phyloP scores from a whole-genome alignment of 1,140 invertebrate species.

The Pseudachorutes palmiensis region DNA sequence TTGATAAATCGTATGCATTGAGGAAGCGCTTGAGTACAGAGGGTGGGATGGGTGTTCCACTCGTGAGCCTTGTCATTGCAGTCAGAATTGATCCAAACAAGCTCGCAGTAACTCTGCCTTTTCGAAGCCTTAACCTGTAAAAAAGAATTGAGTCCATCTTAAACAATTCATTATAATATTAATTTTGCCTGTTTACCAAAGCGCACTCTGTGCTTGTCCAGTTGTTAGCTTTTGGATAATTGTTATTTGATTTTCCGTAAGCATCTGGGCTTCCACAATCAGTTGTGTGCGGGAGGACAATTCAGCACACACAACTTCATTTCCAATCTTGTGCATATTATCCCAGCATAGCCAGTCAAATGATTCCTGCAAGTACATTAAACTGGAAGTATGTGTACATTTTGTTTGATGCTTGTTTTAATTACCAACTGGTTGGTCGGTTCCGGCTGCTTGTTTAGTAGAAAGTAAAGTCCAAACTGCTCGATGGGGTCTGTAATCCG shows the following conservation, averaged over 20 bases:
- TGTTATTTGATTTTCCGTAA: background rate
- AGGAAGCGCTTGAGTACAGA: background rate
- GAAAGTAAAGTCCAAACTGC: background rate
- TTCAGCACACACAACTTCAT: background rate
- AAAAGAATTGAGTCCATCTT: background rate
- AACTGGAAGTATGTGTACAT: background rate
- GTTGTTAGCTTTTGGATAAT: background rate
- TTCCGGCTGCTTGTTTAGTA: background rate
- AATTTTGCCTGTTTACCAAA: background rate
- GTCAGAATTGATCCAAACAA: background rate
- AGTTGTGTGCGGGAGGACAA: background rate
- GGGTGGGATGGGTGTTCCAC: background rate
- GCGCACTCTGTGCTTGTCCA: background rate
- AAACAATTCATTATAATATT: background rate
- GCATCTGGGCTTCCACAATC: background rate
- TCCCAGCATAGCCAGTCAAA: too few relatives aligned
- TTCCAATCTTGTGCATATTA: too few relatives aligned
- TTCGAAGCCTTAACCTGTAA: background rate
- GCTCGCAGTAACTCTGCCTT: background rate
- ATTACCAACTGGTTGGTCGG: background rate
- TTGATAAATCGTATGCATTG: background rate
- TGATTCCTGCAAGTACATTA: background rate
- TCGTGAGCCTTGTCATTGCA: background rate
- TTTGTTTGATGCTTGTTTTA: background rate
- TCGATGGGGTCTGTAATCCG: background rate